Conservation (phyloP, 2,888 invertebrate species). For the Mythimna albipuncta region DNA sequence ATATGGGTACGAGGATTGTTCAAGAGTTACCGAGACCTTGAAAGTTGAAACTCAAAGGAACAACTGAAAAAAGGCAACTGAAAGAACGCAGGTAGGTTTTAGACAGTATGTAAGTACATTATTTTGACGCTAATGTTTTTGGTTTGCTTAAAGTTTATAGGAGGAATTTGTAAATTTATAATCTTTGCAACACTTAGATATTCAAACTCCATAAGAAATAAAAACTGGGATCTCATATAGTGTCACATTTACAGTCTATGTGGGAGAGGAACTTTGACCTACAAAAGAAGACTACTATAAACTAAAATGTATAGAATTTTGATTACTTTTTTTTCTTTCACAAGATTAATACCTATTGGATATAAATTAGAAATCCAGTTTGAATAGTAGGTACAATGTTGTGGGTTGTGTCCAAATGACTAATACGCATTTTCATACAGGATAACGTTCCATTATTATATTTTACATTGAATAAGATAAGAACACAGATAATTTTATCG, state of each 20-base stretch:
- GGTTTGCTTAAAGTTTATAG: no score
- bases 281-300: background rate
- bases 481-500: conserved; percentile 35
- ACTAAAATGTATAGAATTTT: background rate
- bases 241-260: background rate
- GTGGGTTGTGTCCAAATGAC: background rate
- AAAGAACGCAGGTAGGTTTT: no score
- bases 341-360: background rate
- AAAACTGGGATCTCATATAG: no score
- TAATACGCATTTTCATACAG: conserved; percentile 12
- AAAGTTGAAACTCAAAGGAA: no score
- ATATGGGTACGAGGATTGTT: no score
- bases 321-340: background rate
- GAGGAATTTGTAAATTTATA: no score
- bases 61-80: no score
- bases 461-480: conserved; percentile 34
- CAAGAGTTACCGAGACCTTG: no score
- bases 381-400: background rate
- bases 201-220: no score
- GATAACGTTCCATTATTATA: conserved; percentile 25
- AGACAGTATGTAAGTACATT: no score
- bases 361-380: background rate
- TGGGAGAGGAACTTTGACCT: background rate
- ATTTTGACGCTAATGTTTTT: no score
- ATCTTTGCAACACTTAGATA: no score